phyloP scores from a whole-genome alignment of 2,888 invertebrate genomes.

The Epistrophe grossulariae region DNA sequence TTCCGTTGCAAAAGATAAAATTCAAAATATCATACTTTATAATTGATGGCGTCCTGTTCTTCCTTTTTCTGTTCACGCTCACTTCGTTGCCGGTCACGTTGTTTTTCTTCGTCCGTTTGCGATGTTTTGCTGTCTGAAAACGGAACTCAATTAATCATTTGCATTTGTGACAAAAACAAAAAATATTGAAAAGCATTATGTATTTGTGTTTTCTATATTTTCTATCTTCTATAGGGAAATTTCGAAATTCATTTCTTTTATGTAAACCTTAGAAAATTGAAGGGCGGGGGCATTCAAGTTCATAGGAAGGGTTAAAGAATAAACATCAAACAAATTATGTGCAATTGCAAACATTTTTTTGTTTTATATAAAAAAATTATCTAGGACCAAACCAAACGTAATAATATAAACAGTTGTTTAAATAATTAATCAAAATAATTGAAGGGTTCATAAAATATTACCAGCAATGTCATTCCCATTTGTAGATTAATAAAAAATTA shows the following conservation, averaged over 20 bases:
- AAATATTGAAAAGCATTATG: conserved; percentile 6
- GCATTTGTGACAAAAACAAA: background rate
- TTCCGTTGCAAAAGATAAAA: background rate
- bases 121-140: conserved; percentile 83
- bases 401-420: conserved; percentile 7
- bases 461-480: conserved; percentile 44
- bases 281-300: conserved; percentile 22
- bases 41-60: conserved; percentile 84
- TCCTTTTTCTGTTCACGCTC: conserved; percentile 84
- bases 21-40: conserved; percentile 80
- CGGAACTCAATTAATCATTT: conserved; percentile 64
- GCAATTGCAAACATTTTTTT: conserved; percentile 6
- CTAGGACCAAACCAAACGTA: conserved; percentile 1
- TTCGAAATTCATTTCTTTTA: conserved; percentile 12
- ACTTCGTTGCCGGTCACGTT: conserved; percentile 84
- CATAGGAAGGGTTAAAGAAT: background rate
- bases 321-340: conserved; percentile 22
- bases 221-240: conserved; percentile 5
- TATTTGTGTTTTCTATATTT: background rate
- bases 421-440: conserved; percentile 50
- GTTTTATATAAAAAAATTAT: background rate
- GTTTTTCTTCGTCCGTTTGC: conserved; percentile 84
- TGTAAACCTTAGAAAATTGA: background rate
- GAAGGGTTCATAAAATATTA: conserved; percentile 47
- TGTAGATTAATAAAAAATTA: conserved; percentile 42